Conservation (phyloP, 2,797 vertebrate species). For the Brotogeris chrysoptera region DNA sequence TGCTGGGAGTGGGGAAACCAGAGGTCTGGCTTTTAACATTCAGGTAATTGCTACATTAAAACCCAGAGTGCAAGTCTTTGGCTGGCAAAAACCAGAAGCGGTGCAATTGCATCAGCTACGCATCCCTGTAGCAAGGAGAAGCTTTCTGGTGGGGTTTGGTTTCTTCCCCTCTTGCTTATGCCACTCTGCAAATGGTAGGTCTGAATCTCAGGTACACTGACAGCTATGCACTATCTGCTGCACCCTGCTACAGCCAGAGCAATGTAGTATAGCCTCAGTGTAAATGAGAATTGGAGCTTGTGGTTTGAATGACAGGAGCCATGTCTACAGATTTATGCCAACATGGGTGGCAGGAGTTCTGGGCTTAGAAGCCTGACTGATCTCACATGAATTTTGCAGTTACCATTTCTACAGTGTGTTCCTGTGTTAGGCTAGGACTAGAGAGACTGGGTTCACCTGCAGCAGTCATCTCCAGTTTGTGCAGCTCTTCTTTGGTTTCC, state of each 20-base stretch:
- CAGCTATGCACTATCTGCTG: not conserved
- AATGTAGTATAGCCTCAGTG: not conserved
- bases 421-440: not conserved
- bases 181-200: not conserved
- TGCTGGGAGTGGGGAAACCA: not conserved
- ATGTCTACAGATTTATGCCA: not conserved
- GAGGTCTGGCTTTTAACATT: conserved; percentile 10
- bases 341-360: not conserved
- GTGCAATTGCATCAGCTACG: not conserved
- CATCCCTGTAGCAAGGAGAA: not conserved
- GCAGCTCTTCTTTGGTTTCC: not conserved
- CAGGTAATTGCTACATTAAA: not conserved
- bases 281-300: not conserved
- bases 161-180: not conserved
- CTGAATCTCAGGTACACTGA: rapidly evolving
- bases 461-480: not conserved
- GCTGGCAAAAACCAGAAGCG: not conserved
- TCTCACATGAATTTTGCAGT: not conserved
- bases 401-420: not conserved
- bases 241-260: rapidly evolving
- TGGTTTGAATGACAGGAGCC: not conserved
- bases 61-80: not conserved
- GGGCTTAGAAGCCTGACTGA: not conserved
- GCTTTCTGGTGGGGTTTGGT: not conserved
- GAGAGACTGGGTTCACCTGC: not conserved